Conservation (phyloP, 2,888 invertebrate genomes). For the Leptothorax acervorum region DNA sequence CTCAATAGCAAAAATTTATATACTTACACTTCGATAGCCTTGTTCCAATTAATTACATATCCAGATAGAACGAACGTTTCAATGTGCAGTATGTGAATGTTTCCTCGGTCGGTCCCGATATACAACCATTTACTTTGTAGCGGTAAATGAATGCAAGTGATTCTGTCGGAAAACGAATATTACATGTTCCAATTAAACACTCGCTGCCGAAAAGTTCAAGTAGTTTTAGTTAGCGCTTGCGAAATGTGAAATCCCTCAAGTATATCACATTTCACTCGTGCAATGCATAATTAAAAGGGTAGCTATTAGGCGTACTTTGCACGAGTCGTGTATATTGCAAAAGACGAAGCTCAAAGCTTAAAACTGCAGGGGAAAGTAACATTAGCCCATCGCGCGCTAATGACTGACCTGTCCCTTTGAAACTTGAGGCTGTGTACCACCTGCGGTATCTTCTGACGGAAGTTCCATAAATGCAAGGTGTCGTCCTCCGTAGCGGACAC, state of each 20-base stretch:
- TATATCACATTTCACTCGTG: conserved; percentile 19
- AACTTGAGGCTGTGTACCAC: conserved; percentile 99
- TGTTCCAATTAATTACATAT: conserved; percentile 99
- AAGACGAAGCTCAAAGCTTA: not conserved
- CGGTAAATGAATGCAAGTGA: conserved; percentile 97
- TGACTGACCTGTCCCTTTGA: conserved; percentile 95
- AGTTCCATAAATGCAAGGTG: conserved; percentile 98
- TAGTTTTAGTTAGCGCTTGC: conserved; percentile 1
- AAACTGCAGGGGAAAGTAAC: not conserved
- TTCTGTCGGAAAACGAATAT: conserved; percentile 87
- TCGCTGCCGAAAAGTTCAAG: conserved; percentile 5
- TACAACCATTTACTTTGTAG: conserved; percentile 99
- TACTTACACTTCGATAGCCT: conserved; percentile 99
- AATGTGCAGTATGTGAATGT: conserved; percentile 98
- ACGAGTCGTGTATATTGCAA: not conserved
- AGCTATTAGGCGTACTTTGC: not conserved
- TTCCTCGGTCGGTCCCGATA: conserved; percentile 99
- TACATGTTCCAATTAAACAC: conserved; percentile 32
- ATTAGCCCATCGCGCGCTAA: not conserved
- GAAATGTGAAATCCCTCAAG: conserved; percentile 5
- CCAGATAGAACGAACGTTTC: conserved; percentile 98
- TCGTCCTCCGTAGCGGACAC: conserved; percentile 98
- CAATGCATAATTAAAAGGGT: conserved; percentile 3
- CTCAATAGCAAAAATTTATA: conserved; percentile 40
- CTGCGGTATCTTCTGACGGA: conserved; percentile 97